These are phyloP conservation scores for Chloropsis hardwickii DNA, from an alignment of 2,113 vertebrate genomes.

Conservation along the genomic window DNA sequence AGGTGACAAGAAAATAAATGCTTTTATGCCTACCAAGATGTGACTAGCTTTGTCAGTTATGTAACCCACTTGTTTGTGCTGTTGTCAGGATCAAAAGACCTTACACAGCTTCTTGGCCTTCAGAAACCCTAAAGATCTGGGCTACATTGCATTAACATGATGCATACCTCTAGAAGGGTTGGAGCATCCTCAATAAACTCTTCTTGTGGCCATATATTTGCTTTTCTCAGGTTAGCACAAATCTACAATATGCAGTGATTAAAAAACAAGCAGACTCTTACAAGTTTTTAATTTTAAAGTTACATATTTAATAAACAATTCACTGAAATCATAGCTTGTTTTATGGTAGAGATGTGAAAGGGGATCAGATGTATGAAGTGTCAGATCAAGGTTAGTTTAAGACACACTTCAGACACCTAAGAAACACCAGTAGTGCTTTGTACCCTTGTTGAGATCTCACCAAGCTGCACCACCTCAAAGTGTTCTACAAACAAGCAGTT, in stretches of 20 bases:
- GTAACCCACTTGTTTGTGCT: not conserved
- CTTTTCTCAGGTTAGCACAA: not conserved
- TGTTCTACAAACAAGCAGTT: not conserved
- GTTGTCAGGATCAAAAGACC: not conserved
- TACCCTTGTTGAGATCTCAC: not conserved
- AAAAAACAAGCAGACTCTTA: not conserved
- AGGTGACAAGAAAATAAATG: constrained; percentile 38
- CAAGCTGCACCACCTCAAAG: not conserved
- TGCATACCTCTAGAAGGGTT: not conserved
- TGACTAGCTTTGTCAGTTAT: not conserved
- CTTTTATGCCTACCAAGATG: not conserved
- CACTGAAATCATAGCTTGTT: not conserved
- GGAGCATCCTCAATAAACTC: not conserved
- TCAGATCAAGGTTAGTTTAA: not conserved
- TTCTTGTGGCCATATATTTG: not conserved
- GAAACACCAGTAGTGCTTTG: not conserved
- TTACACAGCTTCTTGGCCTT: not conserved
- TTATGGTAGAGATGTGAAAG: not conserved
- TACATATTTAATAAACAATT: not conserved
- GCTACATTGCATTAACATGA: not conserved
- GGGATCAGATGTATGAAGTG: not conserved
- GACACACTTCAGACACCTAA: not conserved
- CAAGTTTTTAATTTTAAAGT: not conserved
- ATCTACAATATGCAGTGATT: not conserved
- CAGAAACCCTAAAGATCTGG: not conserved